phyloP scores from a whole-genome alignment of 2,113 vertebrate genomes.

The Myotis yumanensis region DNA sequence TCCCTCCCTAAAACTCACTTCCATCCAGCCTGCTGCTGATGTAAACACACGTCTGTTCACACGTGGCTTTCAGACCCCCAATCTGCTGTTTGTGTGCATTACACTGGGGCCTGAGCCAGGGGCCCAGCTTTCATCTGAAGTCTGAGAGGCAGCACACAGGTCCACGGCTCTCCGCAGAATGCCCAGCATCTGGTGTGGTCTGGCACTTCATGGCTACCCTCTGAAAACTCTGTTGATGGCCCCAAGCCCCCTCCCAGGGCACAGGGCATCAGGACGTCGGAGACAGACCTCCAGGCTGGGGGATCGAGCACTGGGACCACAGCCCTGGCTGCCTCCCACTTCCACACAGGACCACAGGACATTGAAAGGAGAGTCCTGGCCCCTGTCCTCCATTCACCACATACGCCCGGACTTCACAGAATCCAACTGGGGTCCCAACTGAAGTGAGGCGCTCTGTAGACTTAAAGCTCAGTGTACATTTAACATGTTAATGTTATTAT shows the following conservation, averaged over 20 bases:
- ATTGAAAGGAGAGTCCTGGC: background rate
- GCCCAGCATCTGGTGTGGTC: background rate
- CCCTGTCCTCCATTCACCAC: background rate
- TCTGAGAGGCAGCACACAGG: background rate
- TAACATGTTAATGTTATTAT: background rate
- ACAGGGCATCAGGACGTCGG: background rate
- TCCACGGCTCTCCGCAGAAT: background rate
- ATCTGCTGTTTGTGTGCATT: background rate
- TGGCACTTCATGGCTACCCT: background rate
- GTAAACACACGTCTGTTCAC: background rate
- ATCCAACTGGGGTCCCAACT: background rate
- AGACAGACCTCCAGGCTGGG: background rate
- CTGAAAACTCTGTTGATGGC: background rate
- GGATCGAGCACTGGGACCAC: background rate
- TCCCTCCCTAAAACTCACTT: background rate
- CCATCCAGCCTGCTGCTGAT: background rate
- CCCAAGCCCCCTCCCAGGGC: background rate
- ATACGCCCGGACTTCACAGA: background rate
- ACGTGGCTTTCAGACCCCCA: background rate
- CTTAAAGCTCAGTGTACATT: background rate
- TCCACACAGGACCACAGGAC: background rate
- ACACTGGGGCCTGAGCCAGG: rapidly evolving
- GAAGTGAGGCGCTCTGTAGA: background rate
- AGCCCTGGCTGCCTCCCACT: background rate
- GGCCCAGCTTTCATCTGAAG: background rate